Percentiles rank a stretch among this genome's conserved stretches.
These are phyloP conservation scores for Sylvilagus floridanus DNA, from an alignment of 2,797 vertebrate genomes.

Conservation along the genomic window DNA sequence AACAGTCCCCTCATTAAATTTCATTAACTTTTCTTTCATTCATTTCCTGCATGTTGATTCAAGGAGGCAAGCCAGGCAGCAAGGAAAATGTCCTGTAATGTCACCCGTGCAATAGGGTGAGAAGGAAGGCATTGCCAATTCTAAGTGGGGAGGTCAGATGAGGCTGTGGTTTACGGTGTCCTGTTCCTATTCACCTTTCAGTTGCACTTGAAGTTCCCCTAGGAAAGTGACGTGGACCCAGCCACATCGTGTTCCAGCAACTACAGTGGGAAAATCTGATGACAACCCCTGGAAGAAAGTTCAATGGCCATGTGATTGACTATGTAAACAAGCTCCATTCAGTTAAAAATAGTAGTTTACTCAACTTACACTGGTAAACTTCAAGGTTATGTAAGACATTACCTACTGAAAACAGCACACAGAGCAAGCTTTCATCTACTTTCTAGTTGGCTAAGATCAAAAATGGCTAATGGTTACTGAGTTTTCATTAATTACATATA, in stretches of 20 bases:
- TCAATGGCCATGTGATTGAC: neutral
- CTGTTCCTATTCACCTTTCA: neutral
- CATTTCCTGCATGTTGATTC: neutral
- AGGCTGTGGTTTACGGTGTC: neutral
- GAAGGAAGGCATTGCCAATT: neutral
- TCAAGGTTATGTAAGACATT: neutral
- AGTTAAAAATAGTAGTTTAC: slow-evolving; percentile 14
- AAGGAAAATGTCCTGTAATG: neutral
- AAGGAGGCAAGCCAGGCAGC: neutral
- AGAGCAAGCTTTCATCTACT: neutral
- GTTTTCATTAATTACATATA: neutral
- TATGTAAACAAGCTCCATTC: slow-evolving; percentile 8
- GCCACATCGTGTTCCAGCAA: slow-evolving; percentile 20
- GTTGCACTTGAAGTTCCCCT: neutral
- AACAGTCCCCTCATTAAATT: neutral
- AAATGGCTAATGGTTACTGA: neutral
- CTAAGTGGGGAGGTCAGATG: neutral
- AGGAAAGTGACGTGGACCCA: neutral
- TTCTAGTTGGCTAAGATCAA: neutral
- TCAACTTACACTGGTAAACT: neutral
- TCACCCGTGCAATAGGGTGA: neutral
- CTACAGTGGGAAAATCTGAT: neutral
- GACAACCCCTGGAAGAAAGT: slow-evolving; percentile 16
- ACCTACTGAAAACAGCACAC: slow-evolving; percentile 48
- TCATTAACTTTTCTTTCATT: neutral